Conservation (phyloP, 1,140 invertebrate species). For the Adoxophyes honmai region DNA sequence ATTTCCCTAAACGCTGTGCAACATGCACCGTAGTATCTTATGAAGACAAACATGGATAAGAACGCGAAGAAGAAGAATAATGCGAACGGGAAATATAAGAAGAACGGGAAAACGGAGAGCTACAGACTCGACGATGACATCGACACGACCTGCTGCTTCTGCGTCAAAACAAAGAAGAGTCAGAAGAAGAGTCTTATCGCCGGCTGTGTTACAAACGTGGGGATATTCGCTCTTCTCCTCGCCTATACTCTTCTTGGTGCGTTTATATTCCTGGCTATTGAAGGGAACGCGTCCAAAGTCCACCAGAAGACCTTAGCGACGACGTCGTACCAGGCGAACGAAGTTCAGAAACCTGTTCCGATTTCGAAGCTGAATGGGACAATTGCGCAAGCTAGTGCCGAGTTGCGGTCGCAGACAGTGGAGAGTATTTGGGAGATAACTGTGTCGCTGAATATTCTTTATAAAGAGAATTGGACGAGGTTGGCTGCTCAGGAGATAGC, state of each 20-base stretch:
- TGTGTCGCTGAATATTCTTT: constrained; percentile 94
- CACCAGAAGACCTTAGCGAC: constrained; percentile 82
- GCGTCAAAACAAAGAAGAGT: constrained; percentile 81
- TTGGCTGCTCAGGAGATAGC: constrained; percentile 91
- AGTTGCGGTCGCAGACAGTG: constrained; percentile 83
- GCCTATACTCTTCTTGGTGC: constrained; percentile 93
- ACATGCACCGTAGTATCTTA: constrained; percentile 2
- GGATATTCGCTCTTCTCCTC: constrained; percentile 91
- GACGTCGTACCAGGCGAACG: constrained; percentile 74
- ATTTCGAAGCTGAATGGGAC: constrained; percentile 53
- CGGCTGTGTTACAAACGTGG: constrained; percentile 90
- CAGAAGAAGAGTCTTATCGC: constrained; percentile 82
- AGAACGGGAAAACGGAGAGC: constrained; percentile 58
- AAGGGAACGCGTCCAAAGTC: constrained; percentile 83
- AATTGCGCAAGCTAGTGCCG: constrained; percentile 64
- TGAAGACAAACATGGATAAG: constrained; percentile 63
- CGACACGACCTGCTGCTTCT: constrained; percentile 79
- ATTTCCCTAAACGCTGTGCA: neutral
- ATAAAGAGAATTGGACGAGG: constrained; percentile 96
- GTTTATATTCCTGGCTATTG: constrained; percentile 94
- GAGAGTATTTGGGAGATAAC: constrained; percentile 97
- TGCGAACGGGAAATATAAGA: constrained; percentile 64
- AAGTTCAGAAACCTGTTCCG: constrained; percentile 60
- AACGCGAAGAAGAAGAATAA: constrained; percentile 63
- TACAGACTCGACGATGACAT: constrained; percentile 52